Base-by-base conservation (phyloP, 2,797 vertebrate genomes). In the Propithecus perrieri region DNA sequence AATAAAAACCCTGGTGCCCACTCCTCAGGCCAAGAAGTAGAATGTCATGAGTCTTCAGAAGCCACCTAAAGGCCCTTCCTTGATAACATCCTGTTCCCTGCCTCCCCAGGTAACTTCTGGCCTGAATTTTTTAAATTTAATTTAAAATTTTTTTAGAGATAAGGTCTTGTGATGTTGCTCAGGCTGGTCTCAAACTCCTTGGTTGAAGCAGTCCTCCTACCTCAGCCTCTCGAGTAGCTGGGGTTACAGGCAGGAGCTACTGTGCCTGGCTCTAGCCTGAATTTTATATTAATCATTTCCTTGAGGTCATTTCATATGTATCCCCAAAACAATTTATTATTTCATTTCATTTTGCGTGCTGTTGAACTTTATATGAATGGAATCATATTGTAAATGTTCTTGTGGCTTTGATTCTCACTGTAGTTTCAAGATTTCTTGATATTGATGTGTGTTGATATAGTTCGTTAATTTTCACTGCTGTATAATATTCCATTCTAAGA, bases 391-490 rank as follows among this genome's bases (percentile, higher is more conserved):
- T 81, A 79, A 67, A 88, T 35, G 75, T 48, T 74, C 65, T 65
- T 35, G 33, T 17, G 75, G 22, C 15, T 79, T 95, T 75, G 55
- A 13, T 63, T 85, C 43, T 92, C 22, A 15, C 72, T 63, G 0
- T 95, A 57, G 61, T 88, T 96, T 89, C 53, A 94, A 72, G 41
- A 75, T 95, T 78, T 83, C 11, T 57, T 88, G 53, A 53, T 61
- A 26, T 35, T 2, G 17, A 18, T 91, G 22, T 22, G 7, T 41
- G 3, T 53, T 30, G 26, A 35, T 80, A 35, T 7, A 72, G 72
- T 63, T 71, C 9, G 61, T 84, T 93, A 38, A 17, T 75, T 86
- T 79, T 63, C 12, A 57, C 9, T 63, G 26, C n/a, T 83, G 1
- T 72, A 2, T 74, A 75, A 7, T 94, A 85, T 79, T 97, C 53